phyloP scores from a whole-genome alignment of 37 sponge, comb jelly and placozoan species.

The Amphimedon queenslandica region DNA sequence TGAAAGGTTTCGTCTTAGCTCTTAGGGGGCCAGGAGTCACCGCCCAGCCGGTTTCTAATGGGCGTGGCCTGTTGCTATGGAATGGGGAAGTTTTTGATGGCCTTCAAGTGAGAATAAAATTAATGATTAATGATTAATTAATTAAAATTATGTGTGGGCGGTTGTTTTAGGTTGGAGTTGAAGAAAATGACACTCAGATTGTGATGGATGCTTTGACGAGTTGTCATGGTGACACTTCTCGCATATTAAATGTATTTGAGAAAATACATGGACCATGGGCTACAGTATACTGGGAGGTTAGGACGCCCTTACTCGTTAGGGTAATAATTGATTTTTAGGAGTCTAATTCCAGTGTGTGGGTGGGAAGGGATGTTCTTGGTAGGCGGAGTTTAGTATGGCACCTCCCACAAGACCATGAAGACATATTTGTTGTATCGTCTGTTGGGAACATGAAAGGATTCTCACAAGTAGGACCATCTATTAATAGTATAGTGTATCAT shows the following conservation, averaged over 20 bases:
- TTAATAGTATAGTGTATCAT: neutral
- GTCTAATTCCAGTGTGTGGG: constrained; percentile 73
- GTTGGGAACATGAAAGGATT: constrained; percentile 28
- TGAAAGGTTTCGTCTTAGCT: neutral
- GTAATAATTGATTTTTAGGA: neutral
- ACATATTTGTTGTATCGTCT: constrained; percentile 65
- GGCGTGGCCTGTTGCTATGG: constrained; percentile 69
- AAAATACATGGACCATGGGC: constrained; percentile 89
- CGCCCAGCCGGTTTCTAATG: constrained; percentile 47
- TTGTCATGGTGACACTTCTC: neutral
- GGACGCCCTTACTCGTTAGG: neutral
- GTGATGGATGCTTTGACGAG: constrained; percentile 36
- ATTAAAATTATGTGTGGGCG: neutral
- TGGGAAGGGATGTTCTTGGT: constrained; percentile 97
- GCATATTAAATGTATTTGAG: constrained; percentile 29
- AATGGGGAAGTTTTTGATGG: constrained; percentile 93
- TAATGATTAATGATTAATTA: neutral
- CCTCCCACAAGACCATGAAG: constrained; percentile 14
- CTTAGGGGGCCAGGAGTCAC: constrained; percentile 64
- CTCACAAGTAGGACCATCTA: constrained; percentile 14
- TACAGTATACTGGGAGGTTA: constrained; percentile 78
- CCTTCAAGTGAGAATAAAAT: constrained; percentile 18
- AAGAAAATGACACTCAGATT: constrained; percentile 69
- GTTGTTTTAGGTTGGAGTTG: constrained; percentile 24
- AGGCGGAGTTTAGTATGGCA: constrained; percentile 91